Conservation (phyloP, 2,113 vertebrate genomes). For the Loxodonta africana region DNA sequence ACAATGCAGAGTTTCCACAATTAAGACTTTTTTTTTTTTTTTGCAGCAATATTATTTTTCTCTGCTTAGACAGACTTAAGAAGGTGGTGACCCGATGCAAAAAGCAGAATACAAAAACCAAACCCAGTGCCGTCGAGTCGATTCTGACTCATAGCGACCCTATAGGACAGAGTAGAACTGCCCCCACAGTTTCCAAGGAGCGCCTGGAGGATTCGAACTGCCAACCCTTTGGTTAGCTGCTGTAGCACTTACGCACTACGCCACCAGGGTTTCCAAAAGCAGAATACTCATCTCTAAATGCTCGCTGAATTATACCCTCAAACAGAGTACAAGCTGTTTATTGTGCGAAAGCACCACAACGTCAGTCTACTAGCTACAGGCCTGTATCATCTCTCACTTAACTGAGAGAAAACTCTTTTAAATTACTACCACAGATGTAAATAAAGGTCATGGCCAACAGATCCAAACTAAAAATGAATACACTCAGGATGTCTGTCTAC, state of each 20-base stretch:
- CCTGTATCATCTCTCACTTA: neutral
- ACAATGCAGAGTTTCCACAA: neutral
- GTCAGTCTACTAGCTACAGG: constrained; percentile 50
- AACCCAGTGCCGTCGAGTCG: too few species aligned
- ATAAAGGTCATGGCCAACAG: neutral
- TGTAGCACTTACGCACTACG: too few species aligned
- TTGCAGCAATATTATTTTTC: constrained; percentile 32
- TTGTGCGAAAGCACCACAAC: constrained; percentile 51
- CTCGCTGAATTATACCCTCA: constrained; percentile 63
- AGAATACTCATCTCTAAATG: constrained; percentile 40
- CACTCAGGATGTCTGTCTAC: neutral
- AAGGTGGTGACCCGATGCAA: neutral
- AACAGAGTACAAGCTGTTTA: constrained; percentile 49
- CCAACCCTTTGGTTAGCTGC: too few species aligned
- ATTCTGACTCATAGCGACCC: too few species aligned
- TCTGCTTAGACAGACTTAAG: constrained; percentile 43
- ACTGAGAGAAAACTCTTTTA: constrained; percentile 39
- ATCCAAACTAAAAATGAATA: constrained; percentile 26
- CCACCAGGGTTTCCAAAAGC: neutral
- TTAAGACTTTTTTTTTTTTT: constrained; percentile 26
- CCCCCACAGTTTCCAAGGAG: too few species aligned
- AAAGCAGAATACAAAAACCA: neutral
- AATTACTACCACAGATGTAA: neutral
- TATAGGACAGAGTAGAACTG: too few species aligned
- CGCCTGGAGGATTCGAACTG: too few species aligned